Conservation (phyloP, 1,140 invertebrate genomes). For the Drosophila sucinea region DNA sequence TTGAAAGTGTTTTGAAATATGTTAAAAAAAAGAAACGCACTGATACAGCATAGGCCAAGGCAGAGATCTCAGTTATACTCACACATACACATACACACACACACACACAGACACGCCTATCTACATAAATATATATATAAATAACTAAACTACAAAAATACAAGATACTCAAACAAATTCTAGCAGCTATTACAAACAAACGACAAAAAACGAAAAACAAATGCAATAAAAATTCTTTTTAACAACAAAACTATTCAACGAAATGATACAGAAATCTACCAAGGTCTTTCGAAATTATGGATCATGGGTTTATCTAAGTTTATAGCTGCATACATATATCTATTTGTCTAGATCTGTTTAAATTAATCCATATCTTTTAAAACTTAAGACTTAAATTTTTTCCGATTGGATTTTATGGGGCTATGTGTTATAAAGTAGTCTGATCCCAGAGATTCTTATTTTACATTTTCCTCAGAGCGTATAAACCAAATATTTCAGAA, state of each 20-base stretch:
- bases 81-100: slow-evolving; percentile 25
- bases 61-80: slow-evolving; percentile 42
- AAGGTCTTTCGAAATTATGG: neutral
- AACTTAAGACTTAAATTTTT: too few relatives aligned
- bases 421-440: too few relatives aligned
- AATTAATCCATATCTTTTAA: too few relatives aligned
- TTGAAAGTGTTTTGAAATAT: slow-evolving; percentile 59
- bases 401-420: too few relatives aligned
- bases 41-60: slow-evolving; percentile 55
- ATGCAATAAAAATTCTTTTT: slow-evolving; percentile 67
- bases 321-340: too few relatives aligned
- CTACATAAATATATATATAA: slow-evolving; percentile 41
- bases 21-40: slow-evolving; percentile 39
- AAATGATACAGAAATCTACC: neutral
- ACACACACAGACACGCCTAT: slow-evolving; percentile 33
- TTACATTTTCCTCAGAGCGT: too few relatives aligned
- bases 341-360: too few relatives aligned
- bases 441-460: too few relatives aligned
- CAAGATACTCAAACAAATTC: slow-evolving; percentile 64
- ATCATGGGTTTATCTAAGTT: too few relatives aligned
- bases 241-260: slow-evolving; percentile 36
- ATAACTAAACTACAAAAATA: slow-evolving; percentile 52
- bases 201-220: slow-evolving; percentile 46
- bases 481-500: too few relatives aligned
- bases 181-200: slow-evolving; percentile 58